Percentiles rank a stretch among this genome's conserved stretches.
Conservation (phyloP, 2,888 invertebrate genomes). For the Leucophenga montana region DNA sequence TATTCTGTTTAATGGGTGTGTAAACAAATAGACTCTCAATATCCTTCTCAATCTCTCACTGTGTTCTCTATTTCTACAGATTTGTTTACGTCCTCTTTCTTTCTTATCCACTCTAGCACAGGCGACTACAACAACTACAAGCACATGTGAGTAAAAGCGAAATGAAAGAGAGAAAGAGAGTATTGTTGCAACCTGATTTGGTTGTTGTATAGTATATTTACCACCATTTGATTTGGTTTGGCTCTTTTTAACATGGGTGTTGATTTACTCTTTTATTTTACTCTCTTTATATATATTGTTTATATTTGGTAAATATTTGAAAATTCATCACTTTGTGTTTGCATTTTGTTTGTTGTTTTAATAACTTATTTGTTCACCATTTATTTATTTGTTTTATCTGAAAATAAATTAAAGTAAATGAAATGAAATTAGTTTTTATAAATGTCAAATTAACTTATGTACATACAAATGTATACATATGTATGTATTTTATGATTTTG, state of each 20-base stretch:
- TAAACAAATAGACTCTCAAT: slow-evolving; percentile 47
- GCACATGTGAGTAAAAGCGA: slow-evolving; percentile 39
- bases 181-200: neutral
- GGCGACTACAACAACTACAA: slow-evolving; percentile 18
- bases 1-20: slow-evolving; percentile 56
- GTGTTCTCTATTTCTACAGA: neutral
- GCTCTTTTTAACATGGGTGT: no score
- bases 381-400: no score
- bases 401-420: no score
- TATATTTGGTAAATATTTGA: neutral
- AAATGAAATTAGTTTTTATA: neutral
- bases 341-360: slow-evolving; percentile 2
- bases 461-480: no score
- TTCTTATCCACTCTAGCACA: no score
- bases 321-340: neutral
- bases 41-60: slow-evolving; percentile 1
- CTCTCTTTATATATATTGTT: neutral
- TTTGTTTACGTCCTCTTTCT: slow-evolving; percentile 13
- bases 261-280: neutral
- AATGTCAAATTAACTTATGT: no score
- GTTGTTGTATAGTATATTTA: slow-evolving; percentile 6
- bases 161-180: slow-evolving; percentile 27
- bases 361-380: no score
- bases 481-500: no score
- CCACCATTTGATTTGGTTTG: slow-evolving; percentile 6